Percentiles rank a stretch among this genome's conserved stretches.
These are phyloP conservation scores for Neodontobutis hainanensis DNA, from an alignment of 2,113 vertebrate species.

Conservation along the genomic window DNA sequence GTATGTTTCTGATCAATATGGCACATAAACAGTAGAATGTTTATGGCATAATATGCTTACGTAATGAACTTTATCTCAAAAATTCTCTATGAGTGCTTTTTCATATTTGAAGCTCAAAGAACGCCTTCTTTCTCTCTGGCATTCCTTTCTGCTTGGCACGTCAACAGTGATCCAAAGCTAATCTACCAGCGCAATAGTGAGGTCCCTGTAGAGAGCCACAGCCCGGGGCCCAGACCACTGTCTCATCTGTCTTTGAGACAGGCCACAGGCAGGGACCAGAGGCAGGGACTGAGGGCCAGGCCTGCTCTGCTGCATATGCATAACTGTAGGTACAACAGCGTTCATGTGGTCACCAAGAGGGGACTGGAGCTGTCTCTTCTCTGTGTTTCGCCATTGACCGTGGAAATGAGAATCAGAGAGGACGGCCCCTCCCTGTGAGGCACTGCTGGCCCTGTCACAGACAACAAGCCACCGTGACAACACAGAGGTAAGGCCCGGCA, in stretches of 20 bases:
- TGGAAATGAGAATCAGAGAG: slow-evolving; percentile 40
- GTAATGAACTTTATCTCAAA: background rate
- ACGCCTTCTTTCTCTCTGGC: slow-evolving; percentile 17
- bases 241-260: slow-evolving; percentile 74
- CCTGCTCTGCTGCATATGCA: slow-evolving; percentile 47
- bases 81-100: slow-evolving; percentile 16
- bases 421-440: slow-evolving; percentile 13
- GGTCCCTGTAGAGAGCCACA: slow-evolving; percentile 60
- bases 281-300: slow-evolving; percentile 4
- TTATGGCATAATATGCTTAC: too few species aligned
- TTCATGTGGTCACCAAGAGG: slow-evolving; percentile 47
- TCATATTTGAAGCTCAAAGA: slow-evolving; percentile 10
- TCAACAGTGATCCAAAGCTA: slow-evolving; percentile 75
- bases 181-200: slow-evolving; percentile 70
- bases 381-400: slow-evolving; percentile 4
- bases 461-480: slow-evolving; percentile 41
- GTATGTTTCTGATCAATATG: too few species aligned
- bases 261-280: slow-evolving; percentile 35
- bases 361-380: slow-evolving; percentile 15
- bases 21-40: too few species aligned
- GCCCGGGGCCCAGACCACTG: slow-evolving; percentile 45
- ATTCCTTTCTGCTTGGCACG: slow-evolving; percentile 50
- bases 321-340: slow-evolving; percentile 9
- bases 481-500: slow-evolving; percentile 40
- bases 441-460: slow-evolving; percentile 17